These are phyloP conservation scores for Anas flavirostris DNA, from an alignment of 2,797 vertebrate species.

Conservation along the genomic window DNA sequence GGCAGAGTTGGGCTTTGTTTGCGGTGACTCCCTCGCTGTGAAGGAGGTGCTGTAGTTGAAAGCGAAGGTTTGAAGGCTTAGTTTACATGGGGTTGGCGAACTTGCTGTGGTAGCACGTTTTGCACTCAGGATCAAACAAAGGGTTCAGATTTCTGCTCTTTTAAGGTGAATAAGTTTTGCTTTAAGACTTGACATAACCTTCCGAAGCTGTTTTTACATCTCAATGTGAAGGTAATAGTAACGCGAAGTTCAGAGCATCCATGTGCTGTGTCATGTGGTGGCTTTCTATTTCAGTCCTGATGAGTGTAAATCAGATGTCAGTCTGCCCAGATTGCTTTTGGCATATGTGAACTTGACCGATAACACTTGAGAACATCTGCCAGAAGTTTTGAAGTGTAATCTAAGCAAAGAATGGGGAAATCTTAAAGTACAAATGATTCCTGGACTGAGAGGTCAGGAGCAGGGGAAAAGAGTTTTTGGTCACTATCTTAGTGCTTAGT, in stretches of 20 bases:
- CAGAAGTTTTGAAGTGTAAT: neutral
- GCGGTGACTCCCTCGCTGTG: neutral
- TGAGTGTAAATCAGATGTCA: neutral
- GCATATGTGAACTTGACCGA: neutral
- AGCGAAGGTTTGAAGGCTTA: neutral
- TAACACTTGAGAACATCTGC: neutral
- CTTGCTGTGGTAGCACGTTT: neutral
- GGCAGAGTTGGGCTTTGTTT: neutral
- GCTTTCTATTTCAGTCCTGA: neutral
- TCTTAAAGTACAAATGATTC: neutral
- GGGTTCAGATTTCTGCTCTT: neutral
- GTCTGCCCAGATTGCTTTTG: neutral
- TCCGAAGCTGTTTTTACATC: neutral
- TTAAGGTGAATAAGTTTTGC: neutral
- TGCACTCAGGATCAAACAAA: neutral
- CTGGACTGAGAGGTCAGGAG: neutral
- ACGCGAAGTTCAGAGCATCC: neutral
- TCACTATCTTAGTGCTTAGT: neutral
- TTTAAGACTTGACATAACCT: neutral
- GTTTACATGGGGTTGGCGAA: neutral
- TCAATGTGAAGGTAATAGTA: neutral
- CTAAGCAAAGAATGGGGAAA: neutral
- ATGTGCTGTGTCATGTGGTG: accelerated
- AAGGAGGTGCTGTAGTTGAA: neutral
- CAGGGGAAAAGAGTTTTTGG: accelerated